Percentiles rank a stretch among this genome's conserved stretches.
Conservation (phyloP, 1,140 invertebrate genomes). For the Drosophila repletoides region DNA sequence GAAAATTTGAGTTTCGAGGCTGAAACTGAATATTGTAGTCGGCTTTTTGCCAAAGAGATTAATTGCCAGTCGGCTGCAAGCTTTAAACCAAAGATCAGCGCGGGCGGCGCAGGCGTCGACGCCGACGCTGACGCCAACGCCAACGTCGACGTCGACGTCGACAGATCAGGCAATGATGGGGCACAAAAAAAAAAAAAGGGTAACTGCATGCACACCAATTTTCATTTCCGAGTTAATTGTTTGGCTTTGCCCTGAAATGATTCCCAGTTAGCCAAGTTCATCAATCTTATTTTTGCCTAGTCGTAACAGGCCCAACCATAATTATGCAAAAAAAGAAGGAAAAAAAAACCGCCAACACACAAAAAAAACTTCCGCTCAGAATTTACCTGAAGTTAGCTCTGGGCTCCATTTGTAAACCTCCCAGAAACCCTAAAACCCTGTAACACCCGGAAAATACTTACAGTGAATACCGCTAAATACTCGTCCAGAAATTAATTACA, state of each 20-base stretch:
- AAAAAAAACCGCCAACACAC: too few relatives aligned
- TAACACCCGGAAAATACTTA: slow-evolving; percentile 29
- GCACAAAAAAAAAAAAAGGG: too few relatives aligned
- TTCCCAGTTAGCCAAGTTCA: slow-evolving; percentile 16
- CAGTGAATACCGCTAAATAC: too few relatives aligned
- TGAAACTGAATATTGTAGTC: slow-evolving; percentile 27
- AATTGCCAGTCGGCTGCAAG: slow-evolving; percentile 54
- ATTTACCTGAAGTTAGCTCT: background rate
- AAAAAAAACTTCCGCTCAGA: slow-evolving; percentile 1
- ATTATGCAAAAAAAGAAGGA: slow-evolving; percentile 1
- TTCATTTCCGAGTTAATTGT: slow-evolving; percentile 58
- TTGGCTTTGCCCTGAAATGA: slow-evolving; percentile 51
- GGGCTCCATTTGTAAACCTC: background rate
- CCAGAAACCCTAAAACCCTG: background rate
- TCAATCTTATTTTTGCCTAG: slow-evolving; percentile 34
- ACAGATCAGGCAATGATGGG: slow-evolving; percentile 21
- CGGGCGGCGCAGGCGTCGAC: too few relatives aligned
- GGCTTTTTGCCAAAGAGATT: slow-evolving; percentile 72
- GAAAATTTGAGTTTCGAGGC: slow-evolving; percentile 5
- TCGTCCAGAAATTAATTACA: too few relatives aligned
- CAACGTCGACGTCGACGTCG: background rate
- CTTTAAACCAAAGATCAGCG: slow-evolving; percentile 14
- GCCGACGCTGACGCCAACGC: too few relatives aligned
- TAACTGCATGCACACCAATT: slow-evolving; percentile 55
- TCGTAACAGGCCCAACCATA: background rate